Evolutionary conservation across 2,888 invertebrate species (phyloP).

Genomic region (Phlogophora meticulosa): DNA sequence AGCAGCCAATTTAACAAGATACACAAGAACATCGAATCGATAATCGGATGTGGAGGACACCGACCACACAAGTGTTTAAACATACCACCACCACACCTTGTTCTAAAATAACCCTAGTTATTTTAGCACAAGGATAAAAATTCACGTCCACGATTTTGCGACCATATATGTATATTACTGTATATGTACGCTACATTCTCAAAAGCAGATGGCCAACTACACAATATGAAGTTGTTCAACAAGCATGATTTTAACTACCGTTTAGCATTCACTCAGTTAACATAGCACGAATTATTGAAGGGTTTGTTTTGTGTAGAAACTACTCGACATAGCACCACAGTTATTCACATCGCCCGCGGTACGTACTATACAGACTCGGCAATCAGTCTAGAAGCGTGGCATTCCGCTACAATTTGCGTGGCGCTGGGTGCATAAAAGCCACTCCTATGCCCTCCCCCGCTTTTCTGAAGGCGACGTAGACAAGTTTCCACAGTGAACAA

Average conservation of each 20-base stretch:
- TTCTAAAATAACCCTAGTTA: background rate
- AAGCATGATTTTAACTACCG: slow-evolving; percentile 31
- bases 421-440: slow-evolving; percentile 79
- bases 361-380: slow-evolving; percentile 66
- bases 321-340: slow-evolving; percentile 59
- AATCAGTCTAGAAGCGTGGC: slow-evolving; percentile 79
- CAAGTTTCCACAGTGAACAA: slow-evolving; percentile 79
- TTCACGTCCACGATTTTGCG: background rate
- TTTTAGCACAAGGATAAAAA: no score
- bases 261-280: slow-evolving; percentile 44
- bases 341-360: slow-evolving; percentile 66
- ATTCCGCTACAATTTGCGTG: slow-evolving; percentile 80
- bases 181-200: background rate
- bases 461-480: slow-evolving; percentile 78
- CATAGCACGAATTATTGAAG: slow-evolving; percentile 56
- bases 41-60: slow-evolving; percentile 7
- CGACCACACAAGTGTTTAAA: background rate
- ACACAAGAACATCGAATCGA: slow-evolving; percentile 30
- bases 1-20: slow-evolving; percentile 49
- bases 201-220: slow-evolving; percentile 20
- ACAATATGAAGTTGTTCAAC: slow-evolving; percentile 30
- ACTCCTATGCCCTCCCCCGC: slow-evolving; percentile 70
- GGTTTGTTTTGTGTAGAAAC: slow-evolving; percentile 67
- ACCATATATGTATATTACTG: no score
- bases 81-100: no score